Conservation (phyloP, 2,888 invertebrate genomes). For the Lissocephala sabroskyi region DNA sequence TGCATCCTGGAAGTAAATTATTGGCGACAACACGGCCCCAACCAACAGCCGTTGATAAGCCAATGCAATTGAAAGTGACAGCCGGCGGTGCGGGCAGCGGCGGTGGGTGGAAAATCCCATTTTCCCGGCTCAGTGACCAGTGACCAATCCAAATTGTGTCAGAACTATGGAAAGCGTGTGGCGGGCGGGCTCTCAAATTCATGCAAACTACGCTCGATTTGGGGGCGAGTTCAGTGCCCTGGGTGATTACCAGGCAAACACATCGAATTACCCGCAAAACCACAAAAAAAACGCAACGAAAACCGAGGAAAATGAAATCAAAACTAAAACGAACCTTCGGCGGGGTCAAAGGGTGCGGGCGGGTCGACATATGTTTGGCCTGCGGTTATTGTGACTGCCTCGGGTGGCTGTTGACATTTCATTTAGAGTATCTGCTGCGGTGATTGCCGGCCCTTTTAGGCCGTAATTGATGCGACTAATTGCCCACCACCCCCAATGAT, state of each 20-base stretch:
- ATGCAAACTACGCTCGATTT: conserved; percentile 27
- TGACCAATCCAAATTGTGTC: conserved; percentile 5
- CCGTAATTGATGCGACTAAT: not conserved
- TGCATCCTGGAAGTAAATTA: too few relatives aligned
- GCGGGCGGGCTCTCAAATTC: conserved; percentile 26
- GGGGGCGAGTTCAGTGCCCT: conserved; percentile 47
- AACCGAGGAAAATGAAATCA: conserved; percentile 18
- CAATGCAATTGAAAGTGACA: conserved; percentile 23
- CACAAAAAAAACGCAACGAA: not conserved
- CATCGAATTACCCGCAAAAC: conserved; percentile 41
- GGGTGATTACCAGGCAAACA: conserved; percentile 15
- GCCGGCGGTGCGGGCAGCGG: not conserved
- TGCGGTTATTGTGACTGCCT: conserved; percentile 5
- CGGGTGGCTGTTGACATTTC: conserved; percentile 26
- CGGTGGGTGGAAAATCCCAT: too few relatives aligned
- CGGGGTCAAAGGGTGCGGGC: conserved; percentile 24
- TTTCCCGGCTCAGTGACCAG: conserved; percentile 10
- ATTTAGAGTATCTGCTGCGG: conserved; percentile 2
- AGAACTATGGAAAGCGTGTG: not conserved
- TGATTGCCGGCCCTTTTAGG: not conserved
- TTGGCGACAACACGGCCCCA: too few relatives aligned
- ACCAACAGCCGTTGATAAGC: conserved; percentile 22
- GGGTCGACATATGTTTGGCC: not conserved
- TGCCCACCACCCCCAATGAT: too few relatives aligned
- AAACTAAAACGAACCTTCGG: not conserved